A percentile compares a stretch with the other conserved stretches of the same genome.
These are phyloP conservation scores for Oncorhynchus tshawytscha DNA, from an alignment of 2,113 vertebrate species.

Conservation along the genomic window DNA sequence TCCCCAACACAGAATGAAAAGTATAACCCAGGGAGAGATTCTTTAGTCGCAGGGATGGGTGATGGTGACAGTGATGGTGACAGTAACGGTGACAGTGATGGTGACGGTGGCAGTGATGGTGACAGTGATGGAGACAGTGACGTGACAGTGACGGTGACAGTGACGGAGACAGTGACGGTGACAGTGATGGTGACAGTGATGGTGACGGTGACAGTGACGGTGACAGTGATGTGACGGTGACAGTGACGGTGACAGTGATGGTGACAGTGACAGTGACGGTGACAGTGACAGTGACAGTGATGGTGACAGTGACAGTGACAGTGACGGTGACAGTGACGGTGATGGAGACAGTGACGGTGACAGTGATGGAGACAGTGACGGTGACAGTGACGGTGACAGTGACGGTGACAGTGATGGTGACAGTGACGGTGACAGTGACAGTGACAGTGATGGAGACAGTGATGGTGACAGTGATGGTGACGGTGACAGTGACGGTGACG, in stretches of 20 bases:
- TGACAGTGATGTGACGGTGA: neutral
- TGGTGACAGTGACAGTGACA: neutral
- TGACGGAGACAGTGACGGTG: neutral
- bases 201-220: neutral
- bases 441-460: neutral
- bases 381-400: neutral
- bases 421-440: neutral
- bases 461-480: neutral
- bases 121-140: neutral
- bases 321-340: neutral
- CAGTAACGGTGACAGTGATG: neutral
- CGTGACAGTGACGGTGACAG: neutral
- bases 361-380: neutral
- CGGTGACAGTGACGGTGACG: no score
- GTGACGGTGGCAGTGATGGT: no score
- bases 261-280: no score
- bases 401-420: no score
- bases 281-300: neutral
- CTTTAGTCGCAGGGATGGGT: constrained; percentile 39
- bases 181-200: neutral
- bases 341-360: neutral
- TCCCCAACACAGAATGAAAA: neutral
- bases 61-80: neutral
- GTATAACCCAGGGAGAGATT: constrained; percentile 40
- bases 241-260: neutral